Evolutionary conservation across 1,140 invertebrate species (phyloP).

Genomic region (Sesamia nonagrioides): DNA sequence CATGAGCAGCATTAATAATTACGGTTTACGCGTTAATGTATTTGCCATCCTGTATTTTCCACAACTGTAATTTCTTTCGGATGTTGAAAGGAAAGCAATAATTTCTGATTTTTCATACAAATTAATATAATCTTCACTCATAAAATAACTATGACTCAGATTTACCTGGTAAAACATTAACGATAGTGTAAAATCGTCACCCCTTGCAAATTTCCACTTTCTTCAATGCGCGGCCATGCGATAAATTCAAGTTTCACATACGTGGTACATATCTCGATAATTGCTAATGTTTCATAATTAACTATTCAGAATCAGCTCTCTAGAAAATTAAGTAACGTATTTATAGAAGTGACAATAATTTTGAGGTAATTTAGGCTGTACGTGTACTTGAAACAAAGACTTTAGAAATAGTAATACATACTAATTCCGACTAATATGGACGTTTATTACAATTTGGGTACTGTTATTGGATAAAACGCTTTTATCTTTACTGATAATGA

Average conservation of each 20-base stretch:
- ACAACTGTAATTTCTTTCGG: too few species aligned
- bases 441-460: too few species aligned
- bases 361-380: background rate
- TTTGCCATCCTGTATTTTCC: too few species aligned
- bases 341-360: background rate
- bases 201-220: conserved; percentile 67
- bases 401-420: background rate
- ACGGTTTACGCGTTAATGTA: too few species aligned
- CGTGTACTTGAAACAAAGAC: background rate
- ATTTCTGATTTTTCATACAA: too few species aligned
- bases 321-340: conserved; percentile 40
- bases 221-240: conserved; percentile 65
- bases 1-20: too few species aligned
- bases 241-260: conserved; percentile 67
- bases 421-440: too few species aligned
- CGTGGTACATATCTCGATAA: conserved; percentile 52
- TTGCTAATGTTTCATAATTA: conserved; percentile 50
- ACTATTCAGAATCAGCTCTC: conserved; percentile 45
- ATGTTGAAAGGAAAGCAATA: too few species aligned
- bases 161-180: background rate
- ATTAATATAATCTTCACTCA: background rate
- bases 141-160: background rate
- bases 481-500: too few species aligned
- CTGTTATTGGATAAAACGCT: too few species aligned
- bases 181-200: conserved; percentile 47